Evolutionary conservation across 2,888 invertebrate genomes (phyloP).

Genomic region (Philereme vetulata): DNA sequence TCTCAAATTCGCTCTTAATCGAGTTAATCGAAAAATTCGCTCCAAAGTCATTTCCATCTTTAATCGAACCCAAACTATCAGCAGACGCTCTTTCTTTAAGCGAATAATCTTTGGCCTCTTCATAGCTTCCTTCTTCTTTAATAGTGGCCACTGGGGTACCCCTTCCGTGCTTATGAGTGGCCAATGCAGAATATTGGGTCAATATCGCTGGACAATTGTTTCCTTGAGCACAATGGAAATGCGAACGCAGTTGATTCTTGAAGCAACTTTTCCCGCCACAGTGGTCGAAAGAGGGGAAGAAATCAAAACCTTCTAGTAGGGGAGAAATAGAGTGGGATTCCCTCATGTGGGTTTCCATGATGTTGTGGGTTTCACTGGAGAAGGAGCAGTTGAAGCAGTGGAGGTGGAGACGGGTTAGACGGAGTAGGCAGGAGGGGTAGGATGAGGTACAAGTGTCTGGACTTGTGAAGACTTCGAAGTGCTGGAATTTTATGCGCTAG

Average conservation of each 20-base stretch:
- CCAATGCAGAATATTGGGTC: slow-evolving; percentile 77
- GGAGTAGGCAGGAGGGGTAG: slow-evolving; percentile 88
- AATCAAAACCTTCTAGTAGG: slow-evolving; percentile 93
- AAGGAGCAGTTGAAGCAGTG: slow-evolving; percentile 96
- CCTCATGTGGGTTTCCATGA: slow-evolving; percentile 91
- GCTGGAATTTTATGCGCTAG: slow-evolving; percentile 84
- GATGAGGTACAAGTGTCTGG: slow-evolving; percentile 86
- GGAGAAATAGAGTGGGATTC: slow-evolving; percentile 93
- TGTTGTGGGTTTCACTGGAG: slow-evolving; percentile 90
- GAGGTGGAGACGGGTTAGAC: slow-evolving; percentile 88
- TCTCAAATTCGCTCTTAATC: slow-evolving; percentile 78
- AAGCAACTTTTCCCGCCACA: slow-evolving; percentile 79
- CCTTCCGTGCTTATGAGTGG: slow-evolving; percentile 79
- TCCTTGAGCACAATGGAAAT: slow-evolving; percentile 79
- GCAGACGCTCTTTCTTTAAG: slow-evolving; percentile 76
- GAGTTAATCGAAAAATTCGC: slow-evolving; percentile 77
- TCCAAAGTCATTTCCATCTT: slow-evolving; percentile 66
- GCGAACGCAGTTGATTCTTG: slow-evolving; percentile 74
- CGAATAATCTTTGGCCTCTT: slow-evolving; percentile 81
- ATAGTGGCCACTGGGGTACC: slow-evolving; percentile 64
- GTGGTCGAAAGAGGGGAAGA: slow-evolving; percentile 85
- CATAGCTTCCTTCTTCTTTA: slow-evolving; percentile 68
- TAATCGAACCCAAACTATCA: slow-evolving; percentile 69
- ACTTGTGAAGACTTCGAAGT: slow-evolving; percentile 85
- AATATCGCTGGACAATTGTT: slow-evolving; percentile 78